Base-by-base conservation (phyloP, 2,113 vertebrate species). In the Urocolius indicus region DNA sequence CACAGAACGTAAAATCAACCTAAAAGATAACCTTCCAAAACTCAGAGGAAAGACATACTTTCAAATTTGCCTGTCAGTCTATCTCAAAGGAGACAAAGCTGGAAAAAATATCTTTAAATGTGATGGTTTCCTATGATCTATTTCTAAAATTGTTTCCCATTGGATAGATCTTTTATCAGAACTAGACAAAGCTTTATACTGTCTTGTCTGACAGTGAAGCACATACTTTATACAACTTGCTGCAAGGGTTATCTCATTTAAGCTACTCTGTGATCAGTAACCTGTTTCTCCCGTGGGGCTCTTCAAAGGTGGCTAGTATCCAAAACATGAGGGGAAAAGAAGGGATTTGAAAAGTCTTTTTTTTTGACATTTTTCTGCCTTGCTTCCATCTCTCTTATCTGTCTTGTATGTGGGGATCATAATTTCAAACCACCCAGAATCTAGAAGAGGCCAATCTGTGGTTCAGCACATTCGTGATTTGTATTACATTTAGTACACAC, bases 1-100 rank as follows among this genome's bases (percentile, higher is more conserved):
- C 96, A 95, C 93, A 96, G 94, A 97, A 87, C 81, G 84, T 96
- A 92, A 97, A 97, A 97, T 96, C 95, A 98, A 88, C 77, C 74
- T 96, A 84, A 97, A 97, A 93, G 88, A 96, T 94, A 96, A 97
- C 92, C 95, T 97, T 97, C 92, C 79, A 81, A 96, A 97, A 91
- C 79, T 86, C 83, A 68, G 74, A 96, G 76, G 51, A 90, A 97
- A 96, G 92, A 83, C 32, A 93, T 13, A 59, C 38, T 93, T 95
- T 96, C 57, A 90, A 83, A 97, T 95, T 94, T 94, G 6, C 75
- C 62, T 92, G 73, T 92, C 93, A 97, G 88, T 96, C 72, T 92
- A 46, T 93, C 84, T 97, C 84, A 96, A 59, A 85, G 74, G 79
- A 96, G 51, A 93, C 36, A 97, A 97, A 95, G 58, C 13, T 16